A percentile compares a stretch with the other conserved stretches of the same genome.
Conservation (phyloP, 2,888 invertebrate species). For the Bhutanitis thaidina region DNA sequence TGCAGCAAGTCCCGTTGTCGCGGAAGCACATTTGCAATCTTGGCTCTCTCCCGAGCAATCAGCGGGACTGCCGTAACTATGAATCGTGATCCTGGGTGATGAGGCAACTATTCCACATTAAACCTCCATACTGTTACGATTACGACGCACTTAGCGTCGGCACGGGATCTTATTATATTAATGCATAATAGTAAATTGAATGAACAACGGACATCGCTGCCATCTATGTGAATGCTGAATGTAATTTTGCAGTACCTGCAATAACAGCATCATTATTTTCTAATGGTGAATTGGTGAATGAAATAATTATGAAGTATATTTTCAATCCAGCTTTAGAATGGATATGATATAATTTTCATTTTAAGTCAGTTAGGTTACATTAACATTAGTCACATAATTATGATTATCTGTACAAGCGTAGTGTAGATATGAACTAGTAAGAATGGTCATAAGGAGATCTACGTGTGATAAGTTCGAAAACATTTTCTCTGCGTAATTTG, state of each 20-base stretch:
- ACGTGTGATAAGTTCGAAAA: conserved; percentile 52
- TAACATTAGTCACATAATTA: background rate
- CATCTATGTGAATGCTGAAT: conserved; percentile 23
- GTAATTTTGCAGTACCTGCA: conserved; percentile 13
- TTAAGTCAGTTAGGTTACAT: background rate
- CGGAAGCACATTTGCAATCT: conserved; percentile 42
- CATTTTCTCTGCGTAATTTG: conserved; percentile 67
- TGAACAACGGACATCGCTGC: conserved; percentile 30
- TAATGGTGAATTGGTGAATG: too few relatives aligned
- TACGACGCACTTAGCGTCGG: conserved; percentile 43
- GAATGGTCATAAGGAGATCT: conserved; percentile 33
- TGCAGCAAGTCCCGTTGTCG: conserved; percentile 51
- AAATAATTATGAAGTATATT: background rate
- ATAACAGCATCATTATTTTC: too few relatives aligned
- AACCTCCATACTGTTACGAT: conserved; percentile 41
- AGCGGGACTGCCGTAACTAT: conserved; percentile 42
- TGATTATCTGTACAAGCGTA: background rate
- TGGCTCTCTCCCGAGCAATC: conserved; percentile 47
- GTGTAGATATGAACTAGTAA: background rate
- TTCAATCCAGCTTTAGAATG: background rate
- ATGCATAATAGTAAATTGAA: conserved; percentile 49
- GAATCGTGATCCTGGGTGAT: conserved; percentile 38
- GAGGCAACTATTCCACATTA: conserved; percentile 49
- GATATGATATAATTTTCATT: background rate
- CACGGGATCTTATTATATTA: conserved; percentile 41